Percentiles rank a stretch among this genome's conserved stretches.
phyloP scores from a whole-genome alignment of 1,140 invertebrate species.

The Papilio helenus region DNA sequence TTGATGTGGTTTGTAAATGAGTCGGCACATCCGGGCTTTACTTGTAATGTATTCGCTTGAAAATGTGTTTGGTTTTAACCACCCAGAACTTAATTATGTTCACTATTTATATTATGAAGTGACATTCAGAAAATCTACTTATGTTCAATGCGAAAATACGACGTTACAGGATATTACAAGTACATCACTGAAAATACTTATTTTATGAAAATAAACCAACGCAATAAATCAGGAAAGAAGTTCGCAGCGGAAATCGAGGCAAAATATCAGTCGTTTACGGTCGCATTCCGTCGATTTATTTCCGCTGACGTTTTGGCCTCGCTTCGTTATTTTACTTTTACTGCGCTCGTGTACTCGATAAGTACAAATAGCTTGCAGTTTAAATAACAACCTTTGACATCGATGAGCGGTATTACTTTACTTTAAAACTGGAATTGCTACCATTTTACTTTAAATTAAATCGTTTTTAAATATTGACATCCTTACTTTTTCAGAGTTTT shows the following conservation, averaged over 20 bases:
- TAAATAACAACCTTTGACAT: background rate
- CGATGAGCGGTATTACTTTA: background rate
- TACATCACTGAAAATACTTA: background rate
- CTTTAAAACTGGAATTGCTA: background rate
- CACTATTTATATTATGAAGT: too few relatives aligned
- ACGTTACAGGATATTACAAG: background rate
- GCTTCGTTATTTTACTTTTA: slow-evolving; percentile 11
- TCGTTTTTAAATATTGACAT: background rate
- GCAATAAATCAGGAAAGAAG: background rate
- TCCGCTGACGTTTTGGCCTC: slow-evolving; percentile 5
- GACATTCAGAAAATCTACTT: too few relatives aligned
- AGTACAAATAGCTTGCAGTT: background rate
- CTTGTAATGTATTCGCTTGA: background rate
- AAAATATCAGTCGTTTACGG: background rate
- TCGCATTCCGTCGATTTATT: slow-evolving; percentile 7
- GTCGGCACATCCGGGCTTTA: background rate
- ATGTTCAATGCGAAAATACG: too few relatives aligned
- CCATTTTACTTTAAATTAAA: background rate
- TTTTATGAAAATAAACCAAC: background rate
- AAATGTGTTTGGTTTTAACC: background rate
- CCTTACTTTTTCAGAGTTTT: background rate
- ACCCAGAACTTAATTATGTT: background rate
- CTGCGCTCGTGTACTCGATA: background rate
- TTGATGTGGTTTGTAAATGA: background rate
- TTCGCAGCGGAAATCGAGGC: background rate